Conservation (phyloP, 2,797 vertebrate species). For the Bradypus variegatus region DNA sequence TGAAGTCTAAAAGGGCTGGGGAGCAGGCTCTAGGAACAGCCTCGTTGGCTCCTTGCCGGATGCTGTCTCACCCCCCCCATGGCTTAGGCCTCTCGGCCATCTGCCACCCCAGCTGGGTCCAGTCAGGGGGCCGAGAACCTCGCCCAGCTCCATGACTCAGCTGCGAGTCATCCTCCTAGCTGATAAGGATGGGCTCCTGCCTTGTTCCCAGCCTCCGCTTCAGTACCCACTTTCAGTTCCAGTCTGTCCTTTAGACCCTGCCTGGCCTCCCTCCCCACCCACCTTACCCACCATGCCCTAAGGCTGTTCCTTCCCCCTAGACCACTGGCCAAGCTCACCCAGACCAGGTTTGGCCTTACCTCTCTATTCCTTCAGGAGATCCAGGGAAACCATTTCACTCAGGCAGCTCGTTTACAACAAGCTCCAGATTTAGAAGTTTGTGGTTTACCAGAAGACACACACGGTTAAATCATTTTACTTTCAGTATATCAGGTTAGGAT, state of each 20-base stretch:
- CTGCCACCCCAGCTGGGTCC: constrained; percentile 57
- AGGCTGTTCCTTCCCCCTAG: background rate
- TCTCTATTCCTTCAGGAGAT: background rate
- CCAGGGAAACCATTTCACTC: background rate
- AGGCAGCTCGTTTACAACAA: background rate
- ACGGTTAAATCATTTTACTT: background rate
- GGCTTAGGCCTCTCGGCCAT: constrained; percentile 50
- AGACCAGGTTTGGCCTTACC: background rate
- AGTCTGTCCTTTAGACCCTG: background rate
- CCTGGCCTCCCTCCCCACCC: background rate
- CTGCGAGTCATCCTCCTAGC: background rate
- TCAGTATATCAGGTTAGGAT: background rate
- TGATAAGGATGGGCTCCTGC: background rate
- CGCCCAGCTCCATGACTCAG: constrained; percentile 45
- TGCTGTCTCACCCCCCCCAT: background rate
- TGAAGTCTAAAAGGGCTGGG: constrained; percentile 1
- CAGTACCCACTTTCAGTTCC: background rate
- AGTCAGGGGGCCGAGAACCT: constrained; percentile 10
- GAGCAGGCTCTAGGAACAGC: background rate
- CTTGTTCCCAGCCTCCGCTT: background rate
- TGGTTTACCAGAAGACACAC: background rate
- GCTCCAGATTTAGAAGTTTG: background rate
- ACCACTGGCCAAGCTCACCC: background rate
- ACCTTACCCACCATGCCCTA: background rate
- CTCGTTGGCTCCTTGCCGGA: background rate